A percentile compares a stretch with the other conserved stretches of the same genome.
phyloP scores from a whole-genome alignment of 1,140 invertebrate genomes.

The Bombyx mandarina region DNA sequence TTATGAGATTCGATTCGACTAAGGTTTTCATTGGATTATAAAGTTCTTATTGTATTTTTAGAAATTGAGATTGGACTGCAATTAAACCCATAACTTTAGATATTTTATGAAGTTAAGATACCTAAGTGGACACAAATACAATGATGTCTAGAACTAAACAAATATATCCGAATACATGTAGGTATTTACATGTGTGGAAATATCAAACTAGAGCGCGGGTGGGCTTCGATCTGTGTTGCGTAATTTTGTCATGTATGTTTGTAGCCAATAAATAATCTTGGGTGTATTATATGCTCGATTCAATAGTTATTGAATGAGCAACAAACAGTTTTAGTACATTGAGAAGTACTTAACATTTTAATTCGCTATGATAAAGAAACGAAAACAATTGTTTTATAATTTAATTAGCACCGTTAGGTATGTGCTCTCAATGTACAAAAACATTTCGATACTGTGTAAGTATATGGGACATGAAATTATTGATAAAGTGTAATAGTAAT shows the following conservation, averaged over 20 bases:
- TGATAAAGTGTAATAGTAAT: constrained; percentile 14
- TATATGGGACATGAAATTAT: constrained; percentile 1
- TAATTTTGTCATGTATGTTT: constrained; percentile 2
- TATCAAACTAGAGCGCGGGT: constrained; percentile 43
- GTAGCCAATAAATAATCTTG: background rate
- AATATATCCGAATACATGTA: no score
- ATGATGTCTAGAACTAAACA: no score
- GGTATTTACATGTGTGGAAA: background rate
- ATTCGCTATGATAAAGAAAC: no score
- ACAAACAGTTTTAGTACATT: no score
- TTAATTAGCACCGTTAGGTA: background rate
- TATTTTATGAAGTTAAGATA: background rate
- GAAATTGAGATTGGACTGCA: background rate
- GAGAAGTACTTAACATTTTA: no score
- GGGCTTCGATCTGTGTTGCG: constrained; percentile 32
- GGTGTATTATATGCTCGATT: background rate
- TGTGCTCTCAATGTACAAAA: no score
- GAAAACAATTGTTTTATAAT: no score
- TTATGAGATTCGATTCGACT: no score
- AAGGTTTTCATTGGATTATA: no score
- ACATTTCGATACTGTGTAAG: no score
- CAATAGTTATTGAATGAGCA: constrained; percentile 1
- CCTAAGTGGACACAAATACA: no score
- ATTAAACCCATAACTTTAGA: constrained; percentile 9
- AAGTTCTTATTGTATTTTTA: no score